phyloP scores from a whole-genome alignment of 2,888 invertebrate genomes.

The Cistogaster globosa region DNA sequence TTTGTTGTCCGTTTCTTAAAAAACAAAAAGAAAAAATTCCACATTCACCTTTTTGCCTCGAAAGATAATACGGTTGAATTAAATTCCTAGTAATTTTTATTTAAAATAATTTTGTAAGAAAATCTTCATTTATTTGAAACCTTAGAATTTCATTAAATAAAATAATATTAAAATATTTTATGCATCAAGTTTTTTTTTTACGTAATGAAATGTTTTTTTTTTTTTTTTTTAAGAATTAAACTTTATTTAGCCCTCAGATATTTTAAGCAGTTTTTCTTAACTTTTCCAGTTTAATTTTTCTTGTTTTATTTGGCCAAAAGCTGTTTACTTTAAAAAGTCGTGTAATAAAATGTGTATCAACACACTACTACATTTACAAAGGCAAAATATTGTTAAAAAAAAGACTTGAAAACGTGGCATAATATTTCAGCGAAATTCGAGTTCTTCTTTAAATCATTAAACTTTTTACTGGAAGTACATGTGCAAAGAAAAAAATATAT shows the following conservation, averaged over 20 bases:
- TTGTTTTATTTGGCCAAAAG: constrained; percentile 10
- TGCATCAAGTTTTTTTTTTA: constrained; percentile 28
- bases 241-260: neutral
- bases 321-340: constrained; percentile 28
- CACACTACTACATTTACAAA: neutral
- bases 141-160: neutral
- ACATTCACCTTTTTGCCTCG: too few species aligned
- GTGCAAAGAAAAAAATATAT: neutral
- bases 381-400: neutral
- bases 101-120: too few species aligned
- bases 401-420: constrained; percentile 47
- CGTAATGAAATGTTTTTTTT: constrained; percentile 10
- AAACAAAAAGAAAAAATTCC: too few species aligned
- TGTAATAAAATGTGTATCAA: constrained; percentile 19
- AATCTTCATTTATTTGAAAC: neutral
- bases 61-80: too few species aligned
- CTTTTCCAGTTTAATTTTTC: neutral
- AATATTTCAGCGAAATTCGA: constrained; percentile 52
- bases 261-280: neutral
- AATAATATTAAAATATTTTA: neutral
- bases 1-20: too few species aligned
- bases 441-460: constrained; percentile 23
- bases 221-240: constrained; percentile 36
- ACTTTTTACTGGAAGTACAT: neutral
- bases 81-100: too few species aligned